phyloP scores from a whole-genome alignment of 2,888 invertebrate species.

The Melieria picta region DNA sequence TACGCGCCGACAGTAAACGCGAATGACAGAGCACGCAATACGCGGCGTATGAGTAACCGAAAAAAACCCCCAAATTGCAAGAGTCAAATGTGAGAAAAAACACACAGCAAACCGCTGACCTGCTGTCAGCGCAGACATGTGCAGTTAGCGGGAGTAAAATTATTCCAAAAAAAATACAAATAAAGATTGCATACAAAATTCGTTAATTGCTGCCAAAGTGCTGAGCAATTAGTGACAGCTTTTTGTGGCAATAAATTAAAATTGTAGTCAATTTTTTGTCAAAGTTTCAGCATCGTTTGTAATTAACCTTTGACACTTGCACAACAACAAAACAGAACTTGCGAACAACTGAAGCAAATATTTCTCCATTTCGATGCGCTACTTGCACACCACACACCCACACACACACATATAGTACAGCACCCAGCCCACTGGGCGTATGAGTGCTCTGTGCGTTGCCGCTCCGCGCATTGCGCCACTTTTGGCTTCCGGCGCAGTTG shows the following conservation, averaged over 20 bases:
- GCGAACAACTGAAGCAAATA: no score
- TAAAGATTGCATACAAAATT: neutral
- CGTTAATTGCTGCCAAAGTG: conserved; percentile 13
- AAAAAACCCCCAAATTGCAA: neutral
- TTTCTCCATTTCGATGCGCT: neutral
- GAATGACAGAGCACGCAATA: no score
- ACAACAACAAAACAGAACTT: no score
- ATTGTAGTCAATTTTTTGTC: conserved; percentile 6
- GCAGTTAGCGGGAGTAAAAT: neutral
- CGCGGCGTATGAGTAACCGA: no score
- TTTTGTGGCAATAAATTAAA: neutral
- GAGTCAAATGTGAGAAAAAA: neutral
- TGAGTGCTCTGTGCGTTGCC: neutral
- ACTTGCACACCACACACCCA: neutral
- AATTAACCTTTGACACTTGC: neutral
- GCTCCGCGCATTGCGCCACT: conserved; percentile 12
- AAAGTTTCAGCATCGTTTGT: conserved; percentile 10
- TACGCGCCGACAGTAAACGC: no score
- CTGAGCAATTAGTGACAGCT: conserved; percentile 1
- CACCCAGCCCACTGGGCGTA: neutral
- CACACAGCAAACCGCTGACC: no score
- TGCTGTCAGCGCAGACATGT: no score
- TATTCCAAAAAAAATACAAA: neutral
- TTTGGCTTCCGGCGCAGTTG: conserved; percentile 25
- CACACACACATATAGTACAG: neutral